These are phyloP conservation scores for Maniola hyperantus DNA, from an alignment of 2,888 invertebrate species.

Conservation along the genomic window DNA sequence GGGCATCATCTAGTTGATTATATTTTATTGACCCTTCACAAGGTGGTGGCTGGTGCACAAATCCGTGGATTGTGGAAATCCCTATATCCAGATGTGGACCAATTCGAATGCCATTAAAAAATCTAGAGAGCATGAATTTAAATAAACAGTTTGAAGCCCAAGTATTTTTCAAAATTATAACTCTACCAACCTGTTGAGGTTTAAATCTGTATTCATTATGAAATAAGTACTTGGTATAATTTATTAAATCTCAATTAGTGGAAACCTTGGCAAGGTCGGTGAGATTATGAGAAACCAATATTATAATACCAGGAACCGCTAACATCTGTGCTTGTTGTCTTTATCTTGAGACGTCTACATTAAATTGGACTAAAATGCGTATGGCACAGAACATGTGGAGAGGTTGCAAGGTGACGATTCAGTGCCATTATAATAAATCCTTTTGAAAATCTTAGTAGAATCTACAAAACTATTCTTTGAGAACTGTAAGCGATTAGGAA, in stretches of 20 bases:
- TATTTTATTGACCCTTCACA: no score
- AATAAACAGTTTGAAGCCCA: no score
- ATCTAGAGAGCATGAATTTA: no score
- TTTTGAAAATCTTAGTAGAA: not conserved
- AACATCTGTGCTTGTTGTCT: conserved; percentile 72
- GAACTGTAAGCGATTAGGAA: no score
- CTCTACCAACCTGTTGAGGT: not conserved
- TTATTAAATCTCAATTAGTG: no score
- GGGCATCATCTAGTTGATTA: no score
- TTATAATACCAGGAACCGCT: conserved; percentile 57
- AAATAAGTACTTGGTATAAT: not conserved
- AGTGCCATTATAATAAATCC: not conserved
- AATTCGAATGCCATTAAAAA: no score
- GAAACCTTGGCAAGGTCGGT: conserved; percentile 61
- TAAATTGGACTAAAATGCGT: conserved; percentile 36
- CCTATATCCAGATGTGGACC: no score
- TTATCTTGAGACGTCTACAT: conserved; percentile 65
- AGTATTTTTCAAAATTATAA: not conserved
- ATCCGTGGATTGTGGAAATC: no score
- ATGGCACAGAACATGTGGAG: conserved; percentile 47
- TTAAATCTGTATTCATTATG: not conserved
- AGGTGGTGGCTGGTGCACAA: no score
- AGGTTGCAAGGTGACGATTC: conserved; percentile 35
- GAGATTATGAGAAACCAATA: conserved; percentile 59
- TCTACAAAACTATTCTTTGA: not conserved